These are phyloP conservation scores for Psilopsiagon aurifrons DNA, from an alignment of 2,113 vertebrate species.

Conservation along the genomic window DNA sequence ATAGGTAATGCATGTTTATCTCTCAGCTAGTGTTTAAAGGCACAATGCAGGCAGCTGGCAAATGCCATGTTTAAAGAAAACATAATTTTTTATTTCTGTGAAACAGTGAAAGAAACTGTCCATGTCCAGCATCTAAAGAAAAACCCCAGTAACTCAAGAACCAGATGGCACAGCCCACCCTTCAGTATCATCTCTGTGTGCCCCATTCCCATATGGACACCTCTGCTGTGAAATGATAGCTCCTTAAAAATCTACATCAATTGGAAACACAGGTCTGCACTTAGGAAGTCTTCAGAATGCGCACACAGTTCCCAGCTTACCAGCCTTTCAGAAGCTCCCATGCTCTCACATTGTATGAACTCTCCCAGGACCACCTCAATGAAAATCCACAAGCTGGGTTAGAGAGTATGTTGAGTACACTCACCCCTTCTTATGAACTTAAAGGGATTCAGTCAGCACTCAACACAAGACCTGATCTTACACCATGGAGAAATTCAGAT, in stretches of 20 bases:
- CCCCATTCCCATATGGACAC: not conserved
- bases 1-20: not conserved
- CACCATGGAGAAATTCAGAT: not conserved
- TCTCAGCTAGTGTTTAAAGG: not conserved
- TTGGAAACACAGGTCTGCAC: fast-evolving
- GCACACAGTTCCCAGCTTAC: not conserved
- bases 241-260: not conserved
- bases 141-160: not conserved
- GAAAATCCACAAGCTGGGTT: not conserved
- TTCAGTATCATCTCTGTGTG: not conserved
- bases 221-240: not conserved
- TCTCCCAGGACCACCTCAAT: fast-evolving
- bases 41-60: not conserved
- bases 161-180: not conserved
- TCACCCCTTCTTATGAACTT: not conserved
- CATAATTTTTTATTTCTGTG: not conserved
- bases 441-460: not conserved
- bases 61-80: not conserved
- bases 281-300: fast-evolving
- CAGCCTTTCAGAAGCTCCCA: not conserved
- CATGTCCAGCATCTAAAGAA: not conserved
- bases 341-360: not conserved
- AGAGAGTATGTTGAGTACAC: not conserved
- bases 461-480: not conserved
- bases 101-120: not conserved